These are phyloP conservation scores for Acipenser oxyrinchus DNA, from an alignment of 2,797 vertebrate species.

Conservation along the genomic window DNA sequence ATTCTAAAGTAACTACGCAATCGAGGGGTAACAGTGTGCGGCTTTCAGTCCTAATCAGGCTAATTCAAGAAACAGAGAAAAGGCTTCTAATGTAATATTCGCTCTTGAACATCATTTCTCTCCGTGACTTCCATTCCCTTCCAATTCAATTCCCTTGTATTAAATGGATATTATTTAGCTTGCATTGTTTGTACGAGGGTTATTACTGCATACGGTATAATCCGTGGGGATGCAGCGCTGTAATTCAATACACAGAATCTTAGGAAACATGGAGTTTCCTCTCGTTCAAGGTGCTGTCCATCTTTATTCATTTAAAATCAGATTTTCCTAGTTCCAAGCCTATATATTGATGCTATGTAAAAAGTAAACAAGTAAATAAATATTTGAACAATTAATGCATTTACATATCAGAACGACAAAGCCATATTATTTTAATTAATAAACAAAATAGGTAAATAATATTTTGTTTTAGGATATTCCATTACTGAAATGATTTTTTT, in stretches of 20 bases:
- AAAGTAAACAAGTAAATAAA: no score
- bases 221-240: not conserved
- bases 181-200: conserved; percentile 6
- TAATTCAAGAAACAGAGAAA: conserved; percentile 2
- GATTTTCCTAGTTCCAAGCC: no score
- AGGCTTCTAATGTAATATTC: not conserved
- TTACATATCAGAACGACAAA: no score
- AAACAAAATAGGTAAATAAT: no score
- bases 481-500: no score
- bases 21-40: not conserved
- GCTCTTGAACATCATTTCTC: not conserved
- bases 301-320: no score
- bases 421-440: no score
- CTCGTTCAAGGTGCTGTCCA: no score
- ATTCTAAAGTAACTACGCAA: not conserved
- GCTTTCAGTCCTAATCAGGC: conserved; percentile 2
- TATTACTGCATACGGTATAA: conserved; percentile 7
- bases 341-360: no score
- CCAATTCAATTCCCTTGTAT: not conserved
- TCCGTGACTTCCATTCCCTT: not conserved
- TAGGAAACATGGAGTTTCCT: no score
- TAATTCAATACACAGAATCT: not conserved
- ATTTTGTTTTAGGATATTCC: no score
- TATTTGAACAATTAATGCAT: no score
- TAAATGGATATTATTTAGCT: conserved; percentile 6